These are phyloP conservation scores for Camptogramma bilineatum DNA, from an alignment of 2,888 invertebrate genomes.

Conservation along the genomic window DNA sequence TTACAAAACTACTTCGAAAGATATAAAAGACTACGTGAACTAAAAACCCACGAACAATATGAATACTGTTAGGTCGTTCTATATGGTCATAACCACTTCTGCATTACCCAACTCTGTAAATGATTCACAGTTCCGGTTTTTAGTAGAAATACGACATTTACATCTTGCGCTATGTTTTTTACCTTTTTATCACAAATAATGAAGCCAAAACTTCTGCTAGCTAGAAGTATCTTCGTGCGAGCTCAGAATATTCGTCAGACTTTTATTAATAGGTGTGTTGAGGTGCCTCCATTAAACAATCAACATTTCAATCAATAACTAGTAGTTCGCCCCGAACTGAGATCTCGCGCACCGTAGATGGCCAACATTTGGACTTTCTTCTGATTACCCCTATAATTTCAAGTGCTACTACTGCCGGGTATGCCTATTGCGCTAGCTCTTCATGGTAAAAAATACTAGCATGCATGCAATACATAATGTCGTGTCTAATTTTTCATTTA, in stretches of 20 bases:
- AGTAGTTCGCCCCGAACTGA: too few relatives aligned
- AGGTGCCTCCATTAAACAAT: background rate
- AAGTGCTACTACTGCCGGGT: too few relatives aligned
- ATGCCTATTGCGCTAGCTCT: too few relatives aligned
- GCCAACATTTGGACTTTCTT: too few relatives aligned
- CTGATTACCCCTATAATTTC: too few relatives aligned
- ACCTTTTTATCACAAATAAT: background rate
- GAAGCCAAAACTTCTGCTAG: background rate
- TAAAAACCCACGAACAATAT: constrained; percentile 4
- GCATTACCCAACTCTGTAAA: background rate
- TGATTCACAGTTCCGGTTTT: background rate
- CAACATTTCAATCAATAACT: background rate
- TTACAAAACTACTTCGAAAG: background rate
- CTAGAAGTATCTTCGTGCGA: background rate
- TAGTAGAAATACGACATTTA: background rate
- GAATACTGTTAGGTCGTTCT: background rate
- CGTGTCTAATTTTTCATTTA: too few relatives aligned
- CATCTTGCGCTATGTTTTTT: background rate
- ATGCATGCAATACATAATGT: too few relatives aligned
- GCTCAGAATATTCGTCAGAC: background rate
- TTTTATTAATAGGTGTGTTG: background rate
- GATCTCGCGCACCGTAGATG: too few relatives aligned
- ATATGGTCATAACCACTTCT: constrained; percentile 1
- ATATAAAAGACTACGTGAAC: background rate
- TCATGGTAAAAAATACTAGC: too few relatives aligned